Base-by-base conservation (phyloP, 2,888 invertebrate genomes). In the Embidobia sp. region DNA sequence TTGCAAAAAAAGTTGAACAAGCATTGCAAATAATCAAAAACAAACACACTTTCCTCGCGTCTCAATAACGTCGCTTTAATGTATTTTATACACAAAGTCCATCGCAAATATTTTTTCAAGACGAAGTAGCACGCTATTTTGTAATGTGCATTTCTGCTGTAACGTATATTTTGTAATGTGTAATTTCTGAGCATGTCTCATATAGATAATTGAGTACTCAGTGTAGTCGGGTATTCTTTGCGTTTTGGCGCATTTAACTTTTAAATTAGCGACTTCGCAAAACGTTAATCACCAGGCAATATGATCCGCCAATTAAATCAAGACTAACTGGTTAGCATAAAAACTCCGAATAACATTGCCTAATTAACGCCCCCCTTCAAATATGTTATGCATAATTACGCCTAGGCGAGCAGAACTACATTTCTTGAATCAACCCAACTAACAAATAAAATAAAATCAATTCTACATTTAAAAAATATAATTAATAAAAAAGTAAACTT, bases 161-260 rank as follows among this genome's bases (percentile, higher is more conserved):
- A 22, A 26, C 2, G 16, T n/a, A 40, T 19, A 18, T 29, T n/a
- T 22, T 22, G 3, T 22, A 6, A 4, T 29, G 7, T 29, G 3
- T 29, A 22, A 55, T 44, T 42, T 31, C 19, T 15, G 5, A n/a
- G 18, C 35, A 11, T 11, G 40, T 40, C 13, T 55, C 31, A 40
- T 13, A 3, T 19, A 19, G 27, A 33, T 64, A 33, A 46, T 53
- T 64, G 49, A 51, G 55, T 18, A 29, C 48, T 46, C 27, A 27
- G 29, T 26, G 22, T 13, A 6, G 29, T 26, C 48, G 2, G 26
- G 31, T 37, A 10, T 57, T 57, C 49, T 42, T 42, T 33, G 15
- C 44, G 53, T 72, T 72, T 72, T 63, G 63, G 61, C 70, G 48
- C 70, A 72, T 63, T 72, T 59, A 72, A 72, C 70, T 42, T 53